These are phyloP conservation scores for Verasper variegatus DNA, from an alignment of 2,113 vertebrate genomes.

Conservation along the genomic window DNA sequence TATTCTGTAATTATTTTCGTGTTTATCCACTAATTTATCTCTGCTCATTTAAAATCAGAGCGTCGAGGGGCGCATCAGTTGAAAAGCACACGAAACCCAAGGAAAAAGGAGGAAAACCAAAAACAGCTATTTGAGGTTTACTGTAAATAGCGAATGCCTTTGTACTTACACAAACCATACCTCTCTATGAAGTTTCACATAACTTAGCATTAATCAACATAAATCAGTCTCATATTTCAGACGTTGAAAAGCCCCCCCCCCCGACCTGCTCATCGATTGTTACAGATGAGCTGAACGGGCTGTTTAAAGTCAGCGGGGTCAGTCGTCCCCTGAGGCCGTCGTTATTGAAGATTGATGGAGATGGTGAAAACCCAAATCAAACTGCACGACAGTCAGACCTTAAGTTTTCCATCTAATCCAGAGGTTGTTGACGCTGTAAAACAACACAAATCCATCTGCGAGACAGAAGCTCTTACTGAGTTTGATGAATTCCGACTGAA, in stretches of 20 bases:
- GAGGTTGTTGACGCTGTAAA: not conserved
- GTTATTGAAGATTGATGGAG: slow-evolving; percentile 42
- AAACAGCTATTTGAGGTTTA: too few relatives aligned
- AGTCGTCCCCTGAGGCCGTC: slow-evolving; percentile 20
- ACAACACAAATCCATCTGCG: not conserved
- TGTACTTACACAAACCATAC: too few relatives aligned
- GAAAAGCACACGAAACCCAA: too few relatives aligned
- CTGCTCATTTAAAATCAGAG: too few relatives aligned
- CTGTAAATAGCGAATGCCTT: too few relatives aligned
- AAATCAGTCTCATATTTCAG: not conserved
- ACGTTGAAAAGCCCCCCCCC: not conserved
- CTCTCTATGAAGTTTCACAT: too few relatives aligned
- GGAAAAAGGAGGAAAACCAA: too few relatives aligned
- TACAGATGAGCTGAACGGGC: slow-evolving; percentile 31
- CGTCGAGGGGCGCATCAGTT: too few relatives aligned
- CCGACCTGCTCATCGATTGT: not conserved
- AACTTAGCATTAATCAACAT: not conserved
- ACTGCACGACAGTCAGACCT: not conserved
- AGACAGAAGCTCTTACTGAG: too few relatives aligned
- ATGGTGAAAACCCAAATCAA: not conserved
- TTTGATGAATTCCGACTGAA: not conserved
- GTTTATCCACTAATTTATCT: too few relatives aligned
- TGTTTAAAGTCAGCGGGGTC: slow-evolving; percentile 16
- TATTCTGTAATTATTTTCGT: too few relatives aligned
- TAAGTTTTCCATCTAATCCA: not conserved